Conservation (phyloP, 2,797 vertebrate species). For the Enteromius paludinosus region DNA sequence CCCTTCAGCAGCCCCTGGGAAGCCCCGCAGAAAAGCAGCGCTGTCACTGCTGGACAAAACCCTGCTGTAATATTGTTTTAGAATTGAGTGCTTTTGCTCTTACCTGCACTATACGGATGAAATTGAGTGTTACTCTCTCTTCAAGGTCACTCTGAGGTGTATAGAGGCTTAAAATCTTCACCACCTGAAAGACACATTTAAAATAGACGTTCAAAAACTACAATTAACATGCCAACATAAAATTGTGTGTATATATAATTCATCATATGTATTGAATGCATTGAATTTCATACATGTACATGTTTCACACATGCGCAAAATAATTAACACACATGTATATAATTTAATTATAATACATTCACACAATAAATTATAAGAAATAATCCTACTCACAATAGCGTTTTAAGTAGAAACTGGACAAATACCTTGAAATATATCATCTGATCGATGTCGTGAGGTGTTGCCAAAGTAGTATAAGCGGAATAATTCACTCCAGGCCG, state of each 20-base stretch:
- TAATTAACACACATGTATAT: neutral
- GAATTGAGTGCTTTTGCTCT: neutral
- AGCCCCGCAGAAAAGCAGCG: conserved; percentile 29
- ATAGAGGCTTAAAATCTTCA: conserved; percentile 83
- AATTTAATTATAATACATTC: neutral
- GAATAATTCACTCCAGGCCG: too few relatives aligned
- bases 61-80: neutral
- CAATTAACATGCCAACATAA: neutral
- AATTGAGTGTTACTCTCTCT: conserved; percentile 80
- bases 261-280: neutral
- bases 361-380: neutral
- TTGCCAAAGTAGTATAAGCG: too few relatives aligned
- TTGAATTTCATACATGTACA: neutral
- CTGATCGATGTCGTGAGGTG: too few relatives aligned
- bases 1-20: conserved; percentile 76
- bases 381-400: too few relatives aligned
- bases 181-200: conserved; percentile 70
- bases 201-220: neutral
- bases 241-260: neutral
- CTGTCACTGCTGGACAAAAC: neutral
- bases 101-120: conserved; percentile 83
- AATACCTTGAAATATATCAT: too few relatives aligned
- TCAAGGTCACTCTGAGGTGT: conserved; percentile 79
- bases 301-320: neutral
- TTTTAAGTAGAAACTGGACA: too few relatives aligned